A percentile compares a stretch with the other conserved stretches of the same genome.
phyloP scores from a whole-genome alignment of 2,888 invertebrate species.

The Monopis laevigella region DNA sequence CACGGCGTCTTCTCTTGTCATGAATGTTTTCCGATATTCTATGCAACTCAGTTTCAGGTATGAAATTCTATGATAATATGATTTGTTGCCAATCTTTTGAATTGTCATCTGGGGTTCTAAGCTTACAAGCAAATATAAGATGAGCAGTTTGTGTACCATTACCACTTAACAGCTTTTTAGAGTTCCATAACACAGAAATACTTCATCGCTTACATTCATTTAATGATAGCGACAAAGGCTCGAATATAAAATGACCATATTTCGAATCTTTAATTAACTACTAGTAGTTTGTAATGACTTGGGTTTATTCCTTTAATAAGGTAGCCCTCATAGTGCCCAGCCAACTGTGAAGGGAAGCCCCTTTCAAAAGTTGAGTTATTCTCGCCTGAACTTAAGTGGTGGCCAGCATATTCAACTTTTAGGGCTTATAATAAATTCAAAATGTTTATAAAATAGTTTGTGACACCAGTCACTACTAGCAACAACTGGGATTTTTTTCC shows the following conservation, averaged over 20 bases:
- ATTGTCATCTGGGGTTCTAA: constrained; percentile 19
- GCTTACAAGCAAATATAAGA: constrained; percentile 22
- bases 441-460: no score
- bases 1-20: not conserved
- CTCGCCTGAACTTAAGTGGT: constrained; percentile 25
- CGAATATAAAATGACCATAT: constrained; percentile 29
- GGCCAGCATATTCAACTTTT: constrained; percentile 24
- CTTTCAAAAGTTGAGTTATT: constrained; percentile 30
- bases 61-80: constrained; percentile 2
- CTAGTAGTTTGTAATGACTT: constrained; percentile 27
- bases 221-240: constrained; percentile 18
- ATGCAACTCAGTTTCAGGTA: constrained; percentile 14
- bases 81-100: constrained; percentile 14
- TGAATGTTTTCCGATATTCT: constrained; percentile 14
- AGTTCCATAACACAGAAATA: constrained; percentile 30
- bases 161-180: constrained; percentile 27
- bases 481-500: no score
- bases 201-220: constrained; percentile 24
- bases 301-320: constrained; percentile 29
- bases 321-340: constrained; percentile 27
- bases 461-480: no score
- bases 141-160: constrained; percentile 30
- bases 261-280: constrained; percentile 23
- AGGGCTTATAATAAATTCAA: no score
- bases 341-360: constrained; percentile 28